Conservation (phyloP, 2,113 vertebrate genomes). For the Capreolus pygargus region DNA sequence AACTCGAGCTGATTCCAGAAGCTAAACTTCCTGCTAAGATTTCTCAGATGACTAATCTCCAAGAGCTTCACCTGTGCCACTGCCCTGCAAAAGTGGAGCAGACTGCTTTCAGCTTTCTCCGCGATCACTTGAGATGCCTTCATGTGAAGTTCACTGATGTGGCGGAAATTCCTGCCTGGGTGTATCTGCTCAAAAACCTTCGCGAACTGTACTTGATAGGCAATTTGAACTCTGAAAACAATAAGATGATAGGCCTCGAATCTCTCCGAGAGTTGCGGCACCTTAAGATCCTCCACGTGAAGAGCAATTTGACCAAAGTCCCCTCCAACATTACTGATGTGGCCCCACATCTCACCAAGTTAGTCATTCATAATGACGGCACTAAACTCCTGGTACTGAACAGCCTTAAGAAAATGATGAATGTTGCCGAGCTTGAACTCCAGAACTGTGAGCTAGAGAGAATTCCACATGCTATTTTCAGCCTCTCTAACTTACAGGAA, state of each 20-base stretch:
- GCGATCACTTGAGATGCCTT: slow-evolving; percentile 97
- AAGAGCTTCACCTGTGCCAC: slow-evolving; percentile 97
- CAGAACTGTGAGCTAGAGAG: slow-evolving; percentile 98
- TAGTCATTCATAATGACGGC: slow-evolving; percentile 97
- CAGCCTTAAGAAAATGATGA: slow-evolving; percentile 98
- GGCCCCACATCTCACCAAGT: slow-evolving; percentile 93
- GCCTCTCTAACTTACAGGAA: slow-evolving; percentile 96
- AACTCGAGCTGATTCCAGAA: slow-evolving; percentile 96
- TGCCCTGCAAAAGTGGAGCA: slow-evolving; percentile 98
- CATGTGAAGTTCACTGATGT: slow-evolving; percentile 99
- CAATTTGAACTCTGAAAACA: slow-evolving; percentile 98
- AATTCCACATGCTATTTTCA: slow-evolving; percentile 98
- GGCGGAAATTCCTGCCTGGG: slow-evolving; percentile 97
- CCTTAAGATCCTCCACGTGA: slow-evolving; percentile 94
- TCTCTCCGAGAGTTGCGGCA: slow-evolving; percentile 95
- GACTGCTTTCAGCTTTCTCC: slow-evolving; percentile 96
- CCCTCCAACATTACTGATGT: slow-evolving; percentile 98
- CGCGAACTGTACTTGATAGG: slow-evolving; percentile 94
- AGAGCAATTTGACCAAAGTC: slow-evolving; percentile 98
- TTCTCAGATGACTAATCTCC: slow-evolving; percentile 96
- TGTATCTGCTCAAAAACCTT: slow-evolving; percentile 95
- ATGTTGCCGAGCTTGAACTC: slow-evolving; percentile 94
- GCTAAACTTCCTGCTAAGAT: slow-evolving; percentile 96
- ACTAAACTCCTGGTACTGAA: slow-evolving; percentile 97
- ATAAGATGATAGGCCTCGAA: slow-evolving; percentile 98